Evolutionary conservation across 2,113 vertebrate species (phyloP).

Genomic region (Myanophis thanlyinensis): DNA sequence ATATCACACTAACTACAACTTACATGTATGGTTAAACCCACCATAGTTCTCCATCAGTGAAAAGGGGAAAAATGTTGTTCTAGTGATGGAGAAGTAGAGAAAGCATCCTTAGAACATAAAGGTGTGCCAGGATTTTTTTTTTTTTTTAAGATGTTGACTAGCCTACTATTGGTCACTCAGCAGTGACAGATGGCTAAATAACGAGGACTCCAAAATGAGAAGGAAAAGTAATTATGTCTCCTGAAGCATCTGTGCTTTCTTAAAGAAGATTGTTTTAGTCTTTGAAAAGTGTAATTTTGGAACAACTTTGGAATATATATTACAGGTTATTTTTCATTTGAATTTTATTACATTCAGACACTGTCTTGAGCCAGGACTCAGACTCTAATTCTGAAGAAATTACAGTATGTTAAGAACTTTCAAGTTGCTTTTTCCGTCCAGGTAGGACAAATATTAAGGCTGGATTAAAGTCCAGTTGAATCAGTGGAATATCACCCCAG

Average conservation of each 20-base stretch:
- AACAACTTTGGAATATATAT: background rate
- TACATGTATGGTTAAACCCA: background rate
- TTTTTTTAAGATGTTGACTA: background rate
- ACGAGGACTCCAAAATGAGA: background rate
- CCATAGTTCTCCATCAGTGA: background rate
- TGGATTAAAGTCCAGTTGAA: background rate
- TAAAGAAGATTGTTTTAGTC: background rate
- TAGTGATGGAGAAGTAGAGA: background rate
- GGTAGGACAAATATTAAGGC: background rate
- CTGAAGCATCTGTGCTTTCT: background rate
- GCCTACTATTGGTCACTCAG: background rate
- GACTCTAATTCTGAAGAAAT: background rate
- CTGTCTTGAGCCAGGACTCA: background rate
- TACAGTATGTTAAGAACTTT: constrained; percentile 1
- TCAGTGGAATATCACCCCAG: background rate
- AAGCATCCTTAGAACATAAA: background rate
- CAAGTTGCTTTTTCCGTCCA: constrained; percentile 8
- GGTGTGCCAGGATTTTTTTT: background rate
- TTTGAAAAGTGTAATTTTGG: background rate
- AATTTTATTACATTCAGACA: background rate
- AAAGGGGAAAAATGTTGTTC: background rate
- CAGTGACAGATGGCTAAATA: background rate
- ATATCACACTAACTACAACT: background rate
- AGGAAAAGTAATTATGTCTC: background rate
- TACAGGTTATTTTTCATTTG: background rate